phyloP scores from a whole-genome alignment of 2,888 invertebrate species.

The Hymenopus coronatus region DNA sequence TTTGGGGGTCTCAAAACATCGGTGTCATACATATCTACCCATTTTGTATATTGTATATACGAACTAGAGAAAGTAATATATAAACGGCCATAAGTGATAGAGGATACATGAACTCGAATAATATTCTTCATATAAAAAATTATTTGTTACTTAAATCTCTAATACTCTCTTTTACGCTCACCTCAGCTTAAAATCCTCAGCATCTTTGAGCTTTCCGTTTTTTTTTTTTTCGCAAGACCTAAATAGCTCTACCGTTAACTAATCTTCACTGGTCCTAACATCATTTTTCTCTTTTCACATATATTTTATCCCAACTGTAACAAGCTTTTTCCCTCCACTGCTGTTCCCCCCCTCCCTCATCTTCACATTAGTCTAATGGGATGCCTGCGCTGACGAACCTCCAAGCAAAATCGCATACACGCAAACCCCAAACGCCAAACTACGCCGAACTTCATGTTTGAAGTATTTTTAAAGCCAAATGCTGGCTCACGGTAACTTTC shows the following conservation, averaged over 20 bases:
- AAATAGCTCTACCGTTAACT: neutral
- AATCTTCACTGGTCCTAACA: neutral
- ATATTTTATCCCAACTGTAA: neutral
- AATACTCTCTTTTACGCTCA: too few species aligned
- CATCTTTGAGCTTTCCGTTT: neutral
- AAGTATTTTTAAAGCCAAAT: neutral
- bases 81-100: too few species aligned
- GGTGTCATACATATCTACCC: too few species aligned
- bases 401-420: neutral
- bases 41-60: too few species aligned
- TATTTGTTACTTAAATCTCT: neutral
- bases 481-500: neutral
- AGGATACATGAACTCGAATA: too few species aligned
- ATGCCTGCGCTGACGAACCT: neutral
- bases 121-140: neutral
- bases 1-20: too few species aligned
- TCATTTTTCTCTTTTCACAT: neutral
- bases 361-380: neutral
- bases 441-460: neutral
- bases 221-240: neutral
- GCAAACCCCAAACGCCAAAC: neutral
- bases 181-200: neutral
- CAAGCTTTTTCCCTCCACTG: neutral
- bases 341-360: neutral
- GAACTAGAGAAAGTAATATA: too few species aligned